A percentile compares a stretch with the other conserved stretches of the same genome.
These are phyloP conservation scores for Lagorchestes hirsutus DNA, from an alignment of 2,797 vertebrate species.

Conservation along the genomic window DNA sequence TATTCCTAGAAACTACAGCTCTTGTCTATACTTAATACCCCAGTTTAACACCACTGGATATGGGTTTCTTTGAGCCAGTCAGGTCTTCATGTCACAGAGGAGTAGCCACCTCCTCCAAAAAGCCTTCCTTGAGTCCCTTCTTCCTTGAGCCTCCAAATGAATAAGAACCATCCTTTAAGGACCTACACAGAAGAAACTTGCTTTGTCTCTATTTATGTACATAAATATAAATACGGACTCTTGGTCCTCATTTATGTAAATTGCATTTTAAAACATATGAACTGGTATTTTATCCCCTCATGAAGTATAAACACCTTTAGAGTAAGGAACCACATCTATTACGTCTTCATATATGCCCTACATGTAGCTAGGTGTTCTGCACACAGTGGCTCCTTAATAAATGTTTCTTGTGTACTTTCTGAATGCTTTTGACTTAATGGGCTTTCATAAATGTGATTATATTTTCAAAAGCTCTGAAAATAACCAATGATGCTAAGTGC, in stretches of 20 bases:
- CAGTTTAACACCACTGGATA: background rate
- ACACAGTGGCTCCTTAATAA: background rate
- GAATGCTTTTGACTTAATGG: constrained; percentile 4
- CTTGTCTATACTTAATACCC: background rate
- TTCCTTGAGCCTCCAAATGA: background rate
- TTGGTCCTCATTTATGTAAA: background rate
- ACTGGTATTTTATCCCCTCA: background rate
- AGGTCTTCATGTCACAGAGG: background rate
- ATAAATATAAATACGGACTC: background rate
- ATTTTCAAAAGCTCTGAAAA: constrained; percentile 50
- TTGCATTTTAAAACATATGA: background rate
- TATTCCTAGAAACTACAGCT: background rate
- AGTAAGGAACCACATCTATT: background rate
- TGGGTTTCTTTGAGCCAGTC: background rate
- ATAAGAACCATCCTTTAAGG: background rate
- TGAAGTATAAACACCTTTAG: background rate
- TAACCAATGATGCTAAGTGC: constrained; percentile 19
- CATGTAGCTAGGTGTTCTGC: background rate
- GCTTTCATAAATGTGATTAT: constrained; percentile 46
- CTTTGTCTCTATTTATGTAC: background rate
- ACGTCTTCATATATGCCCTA: background rate
- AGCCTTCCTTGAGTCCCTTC: background rate
- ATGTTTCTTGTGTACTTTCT: background rate
- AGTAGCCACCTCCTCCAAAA: background rate
- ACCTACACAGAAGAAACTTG: background rate